A percentile compares a stretch with the other conserved stretches of the same genome.
phyloP scores from a whole-genome alignment of 2,113 vertebrate genomes.

The Ploceus nigricollis region DNA sequence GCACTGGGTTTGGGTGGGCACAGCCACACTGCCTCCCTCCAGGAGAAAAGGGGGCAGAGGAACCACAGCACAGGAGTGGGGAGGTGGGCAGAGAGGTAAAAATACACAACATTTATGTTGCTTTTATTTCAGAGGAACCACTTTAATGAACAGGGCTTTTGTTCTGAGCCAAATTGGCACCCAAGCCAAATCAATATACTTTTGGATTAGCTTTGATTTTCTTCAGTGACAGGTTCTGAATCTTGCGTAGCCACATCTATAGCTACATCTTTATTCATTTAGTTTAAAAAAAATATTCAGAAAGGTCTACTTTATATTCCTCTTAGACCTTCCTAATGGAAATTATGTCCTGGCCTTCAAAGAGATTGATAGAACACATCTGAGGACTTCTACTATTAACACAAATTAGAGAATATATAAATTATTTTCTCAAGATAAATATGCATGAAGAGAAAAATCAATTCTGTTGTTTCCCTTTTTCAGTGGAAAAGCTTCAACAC shows the following conservation, averaged over 20 bases:
- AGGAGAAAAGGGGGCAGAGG: neutral
- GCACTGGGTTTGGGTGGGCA: neutral
- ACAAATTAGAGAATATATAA: neutral
- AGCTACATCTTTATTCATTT: neutral
- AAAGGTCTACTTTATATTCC: neutral
- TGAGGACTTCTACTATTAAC: neutral
- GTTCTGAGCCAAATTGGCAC: neutral
- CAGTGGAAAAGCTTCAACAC: neutral
- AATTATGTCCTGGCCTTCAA: neutral
- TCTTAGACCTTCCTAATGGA: neutral
- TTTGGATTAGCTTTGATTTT: neutral
- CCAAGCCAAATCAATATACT: neutral
- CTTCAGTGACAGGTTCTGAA: neutral
- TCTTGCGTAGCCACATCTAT: neutral
- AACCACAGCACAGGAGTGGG: neutral
- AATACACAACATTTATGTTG: neutral
- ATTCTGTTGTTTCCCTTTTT: neutral
- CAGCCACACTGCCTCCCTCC: neutral
- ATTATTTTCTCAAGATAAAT: neutral
- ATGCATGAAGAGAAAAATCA: neutral
- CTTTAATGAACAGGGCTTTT: neutral
- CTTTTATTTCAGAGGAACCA: neutral
- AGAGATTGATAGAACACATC: neutral
- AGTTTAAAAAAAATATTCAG: neutral
- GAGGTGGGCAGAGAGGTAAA: neutral